Evolutionary conservation across 1,140 invertebrate genomes (phyloP), one percentile per base, ranked within the genome.

Genomic region (Bombus soroeensis): DNA sequence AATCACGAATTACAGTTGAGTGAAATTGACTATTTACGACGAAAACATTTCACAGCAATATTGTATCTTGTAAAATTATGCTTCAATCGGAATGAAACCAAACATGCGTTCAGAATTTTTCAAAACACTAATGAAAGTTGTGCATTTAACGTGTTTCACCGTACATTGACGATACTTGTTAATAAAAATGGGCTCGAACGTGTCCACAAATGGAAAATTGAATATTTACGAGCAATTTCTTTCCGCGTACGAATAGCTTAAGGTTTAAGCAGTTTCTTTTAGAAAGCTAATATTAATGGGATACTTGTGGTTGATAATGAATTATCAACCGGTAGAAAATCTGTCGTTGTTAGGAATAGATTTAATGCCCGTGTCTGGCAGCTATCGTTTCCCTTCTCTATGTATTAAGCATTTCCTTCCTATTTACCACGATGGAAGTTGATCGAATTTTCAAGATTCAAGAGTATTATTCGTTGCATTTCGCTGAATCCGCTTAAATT

Each of bases 381-480:
- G 73, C 32, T 68, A 83, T 83, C 62, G 62, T 68, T 68, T 53
- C 10, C n/a, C 34, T 34, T 62, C 25, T 47, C 43, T 43, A 34
- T 53, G 34, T 22, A 34, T 5, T n/a, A 13, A 34, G 37, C 9
- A 37, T 66, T 59, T 47, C 22, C 57, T 25, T 18, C n/a, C 71
- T 66, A 83, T 64, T 83, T 83, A 83, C 34, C 57, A 41, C 59
- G 22, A 12, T 34, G 68, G 22, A 28, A 22, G 39, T 8, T 84
- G 34, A 84, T 84, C 53, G 37, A 84, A 84, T 80, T 79, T 71
- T 62, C 53, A 62, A 15, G 15, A 39, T 37, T 41, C 47, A 15
- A 34, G 68, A 34, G 22, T 79, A 57, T 34, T 71, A 79, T 71
- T 68, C 74, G 34, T 70, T 83, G 64, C 25, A 41, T 39, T 53